Base-by-base conservation (phyloP, 2,797 vertebrate genomes). In the Bufotes viridis region DNA sequence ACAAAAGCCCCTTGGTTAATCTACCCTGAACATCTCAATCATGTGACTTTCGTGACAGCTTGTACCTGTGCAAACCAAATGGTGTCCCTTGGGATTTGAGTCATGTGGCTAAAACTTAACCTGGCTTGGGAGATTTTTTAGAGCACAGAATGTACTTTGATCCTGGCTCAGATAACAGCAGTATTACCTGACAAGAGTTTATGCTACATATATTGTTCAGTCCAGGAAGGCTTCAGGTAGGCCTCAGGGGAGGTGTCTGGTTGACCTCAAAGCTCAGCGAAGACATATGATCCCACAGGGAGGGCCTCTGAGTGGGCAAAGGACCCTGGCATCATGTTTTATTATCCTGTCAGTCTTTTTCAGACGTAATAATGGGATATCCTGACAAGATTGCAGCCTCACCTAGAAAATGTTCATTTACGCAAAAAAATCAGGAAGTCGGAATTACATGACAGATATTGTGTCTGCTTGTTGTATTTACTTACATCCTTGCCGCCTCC, bases 91-190 rank as follows among this genome's bases (percentile, higher is more conserved):
- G 95, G 93, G 95, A 93, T 95, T 94, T 87, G 90, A 94, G 95
- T 95, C 91, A 86, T 94, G 93, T 92, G 94, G 94, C 74, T 84
- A 87, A 89, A 95, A 94, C 93, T 92, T 93, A 90, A 93, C 91
- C 92, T 93, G 93, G 94, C 90, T 94, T 94, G 93, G 94, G 92
- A 95, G 93, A 93, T 93, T 94, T 94, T 89, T 93, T 92, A 92
- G 93, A 94, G 93, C 92, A 94, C 94, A 94, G 94, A 95, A 93
- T 91, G 92, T 88, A 92, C 97, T 99, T 99, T 99, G 98, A 98
- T 98, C 96, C 93, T 93, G 96, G 96, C 96, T 99, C 97, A 97
- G 95, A 96, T 99, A 95, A 97, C 97, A 96, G 92, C 94, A 92
- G 94, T 94, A 95, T 92, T 94, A 93, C 94, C 95, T 92, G 93